These are phyloP conservation scores for Heteromyza rotundicornis DNA, from an alignment of 2,888 invertebrate genomes.

Conservation along the genomic window DNA sequence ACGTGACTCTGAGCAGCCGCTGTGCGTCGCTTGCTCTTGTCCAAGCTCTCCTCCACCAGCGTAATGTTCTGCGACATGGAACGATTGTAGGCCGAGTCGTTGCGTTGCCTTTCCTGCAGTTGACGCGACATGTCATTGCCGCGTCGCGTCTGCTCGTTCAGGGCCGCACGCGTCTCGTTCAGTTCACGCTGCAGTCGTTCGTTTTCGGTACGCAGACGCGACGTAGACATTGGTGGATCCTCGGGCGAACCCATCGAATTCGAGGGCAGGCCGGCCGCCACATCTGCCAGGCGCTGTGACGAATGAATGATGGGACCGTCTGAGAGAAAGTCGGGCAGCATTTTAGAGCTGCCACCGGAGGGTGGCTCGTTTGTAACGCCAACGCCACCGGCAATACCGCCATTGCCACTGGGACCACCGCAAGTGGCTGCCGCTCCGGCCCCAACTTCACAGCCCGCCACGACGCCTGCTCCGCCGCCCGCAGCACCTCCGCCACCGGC, in stretches of 20 bases:
- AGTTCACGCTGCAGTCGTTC: conserved; percentile 66
- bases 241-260: conserved; percentile 60
- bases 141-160: conserved; percentile 65
- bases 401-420: conserved; percentile 14
- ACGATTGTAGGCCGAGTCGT: conserved; percentile 65
- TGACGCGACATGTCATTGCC: conserved; percentile 66
- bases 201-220: conserved; percentile 55
- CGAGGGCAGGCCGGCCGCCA: conserved; percentile 59
- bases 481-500: conserved; percentile 22
- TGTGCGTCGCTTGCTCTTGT: conserved; percentile 68
- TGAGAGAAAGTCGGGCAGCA: conserved; percentile 73
- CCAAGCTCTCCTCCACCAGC: conserved; percentile 68
- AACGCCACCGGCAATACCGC: conserved; percentile 18
- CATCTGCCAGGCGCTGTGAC: conserved; percentile 59
- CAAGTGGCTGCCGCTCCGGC: neutral
- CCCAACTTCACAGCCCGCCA: conserved; percentile 25
- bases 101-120: conserved; percentile 64
- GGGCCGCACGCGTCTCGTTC: conserved; percentile 65
- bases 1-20: conserved; percentile 70
- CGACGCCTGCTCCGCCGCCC: conserved; percentile 29
- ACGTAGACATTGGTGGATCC: conserved; percentile 48
- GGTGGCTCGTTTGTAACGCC: conserved; percentile 11
- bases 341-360: conserved; percentile 39
- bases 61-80: conserved; percentile 67
- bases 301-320: conserved; percentile 70